Base-by-base conservation (phyloP, 2,113 vertebrate species). In the Lepidothrix coronata region DNA sequence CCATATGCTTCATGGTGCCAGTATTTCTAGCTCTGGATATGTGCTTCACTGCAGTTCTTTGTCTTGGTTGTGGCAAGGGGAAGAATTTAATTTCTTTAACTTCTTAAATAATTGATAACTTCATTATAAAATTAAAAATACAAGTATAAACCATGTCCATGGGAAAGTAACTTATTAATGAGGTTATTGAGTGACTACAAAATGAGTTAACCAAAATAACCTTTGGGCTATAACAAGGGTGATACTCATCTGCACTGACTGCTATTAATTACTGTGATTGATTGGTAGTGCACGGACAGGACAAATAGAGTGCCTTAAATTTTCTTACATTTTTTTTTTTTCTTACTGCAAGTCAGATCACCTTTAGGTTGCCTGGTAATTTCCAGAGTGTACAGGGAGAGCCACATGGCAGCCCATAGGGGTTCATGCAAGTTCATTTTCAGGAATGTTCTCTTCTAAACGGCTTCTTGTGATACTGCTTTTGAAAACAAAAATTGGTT, bases 121-220 rank as follows among this genome's bases (percentile, higher is more conserved):
- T 94, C 44, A 72, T 91, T 90, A 79, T 72, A 65, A 95, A 94
- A 75, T 85, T 55, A 63, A 93, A 96, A 96, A 75, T 82, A 5
- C 30, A 82, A 72, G 37, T 82, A 88, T 72, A 89, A 93, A 72
- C 65, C 21, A 65, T 48, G 16, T 82, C 52, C 24, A n/a, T 43
- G 41, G 43, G 66, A 89, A 94, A 78, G 66, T 79, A 82, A 55
- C 27, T 88, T 82, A 88, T 52, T 89, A 88, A 91, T 72, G 19
- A 88, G 39, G 57, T 85, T 89, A 51, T 31, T 77, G 55, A 74
- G 20, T 62, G 43, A 22, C 43, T 84, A 51, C 55, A 89, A 58
- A 92, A 71, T 37, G 33, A 77, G 61, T 73, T 77, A 87, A 77
- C 61, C 44, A 81, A 35, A 78, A 75, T 72, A 63, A 17, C 24